A percentile compares a stretch with the other conserved stretches of the same genome.
phyloP scores from a whole-genome alignment of 2,113 vertebrate genomes.

The Chunga burmeisteri region DNA sequence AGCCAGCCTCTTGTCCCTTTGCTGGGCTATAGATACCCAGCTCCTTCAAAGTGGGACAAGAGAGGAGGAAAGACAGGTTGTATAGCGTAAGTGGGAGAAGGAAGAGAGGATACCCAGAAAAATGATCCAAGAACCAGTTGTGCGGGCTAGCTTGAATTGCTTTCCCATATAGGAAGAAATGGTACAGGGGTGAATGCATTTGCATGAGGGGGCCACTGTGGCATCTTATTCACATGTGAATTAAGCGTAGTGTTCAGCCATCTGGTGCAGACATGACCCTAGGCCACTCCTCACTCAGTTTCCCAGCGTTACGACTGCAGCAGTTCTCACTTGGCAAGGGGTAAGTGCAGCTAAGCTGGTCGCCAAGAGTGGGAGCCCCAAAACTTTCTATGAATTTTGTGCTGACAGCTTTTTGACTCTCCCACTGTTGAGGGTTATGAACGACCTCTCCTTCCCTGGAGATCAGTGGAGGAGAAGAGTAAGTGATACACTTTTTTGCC shows the following conservation, averaged over 20 bases:
- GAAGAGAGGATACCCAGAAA: neutral
- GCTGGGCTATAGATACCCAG: neutral
- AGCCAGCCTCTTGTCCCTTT: neutral
- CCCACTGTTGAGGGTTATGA: neutral
- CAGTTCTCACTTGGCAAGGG: neutral
- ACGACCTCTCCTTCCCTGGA: neutral
- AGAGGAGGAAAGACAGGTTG: neutral
- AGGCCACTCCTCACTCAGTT: neutral
- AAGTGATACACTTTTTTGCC: neutral
- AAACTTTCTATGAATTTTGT: neutral
- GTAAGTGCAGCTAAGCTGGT: neutral
- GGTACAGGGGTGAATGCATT: neutral
- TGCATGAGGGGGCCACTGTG: neutral
- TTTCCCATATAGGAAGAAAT: neutral
- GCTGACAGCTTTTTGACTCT: neutral
- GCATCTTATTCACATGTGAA: neutral
- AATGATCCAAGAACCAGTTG: neutral
- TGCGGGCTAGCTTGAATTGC: neutral
- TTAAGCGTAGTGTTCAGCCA: accelerated
- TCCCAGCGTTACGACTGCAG: neutral
- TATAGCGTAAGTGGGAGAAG: accelerated
- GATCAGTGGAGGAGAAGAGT: neutral
- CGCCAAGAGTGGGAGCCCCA: neutral
- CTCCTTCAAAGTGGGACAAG: neutral
- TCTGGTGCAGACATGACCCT: neutral